These are phyloP conservation scores for Vulpes ferrilata DNA, from an alignment of 2,113 vertebrate genomes.

Conservation along the genomic window DNA sequence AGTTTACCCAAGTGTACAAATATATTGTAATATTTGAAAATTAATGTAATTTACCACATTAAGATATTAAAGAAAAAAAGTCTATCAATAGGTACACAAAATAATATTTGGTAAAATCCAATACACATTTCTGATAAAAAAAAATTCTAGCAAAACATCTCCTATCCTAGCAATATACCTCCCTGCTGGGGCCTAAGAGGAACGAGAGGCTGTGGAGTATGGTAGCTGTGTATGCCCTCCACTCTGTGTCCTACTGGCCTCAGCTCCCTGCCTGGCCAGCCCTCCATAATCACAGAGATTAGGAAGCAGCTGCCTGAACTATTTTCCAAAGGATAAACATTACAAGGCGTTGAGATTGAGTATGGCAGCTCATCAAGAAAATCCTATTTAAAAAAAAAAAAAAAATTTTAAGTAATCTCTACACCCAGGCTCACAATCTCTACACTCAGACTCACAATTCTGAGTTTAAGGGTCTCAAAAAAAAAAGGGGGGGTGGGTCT, in stretches of 20 bases:
- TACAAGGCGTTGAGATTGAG: conserved; percentile 62
- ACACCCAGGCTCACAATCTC: background rate
- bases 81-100: background rate
- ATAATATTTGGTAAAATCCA: background rate
- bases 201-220: background rate
- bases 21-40: background rate
- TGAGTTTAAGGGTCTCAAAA: background rate
- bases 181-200: conserved; percentile 73
- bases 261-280: background rate
- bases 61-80: background rate
- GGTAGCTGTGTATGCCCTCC: fast-evolving
- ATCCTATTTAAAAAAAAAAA: background rate
- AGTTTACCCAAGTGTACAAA: background rate
- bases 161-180: conserved; percentile 70
- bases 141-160: background rate
- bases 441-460: background rate
- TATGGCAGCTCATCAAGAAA: conserved; percentile 2
- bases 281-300: conserved; percentile 76
- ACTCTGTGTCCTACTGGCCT: background rate
- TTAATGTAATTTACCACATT: background rate
- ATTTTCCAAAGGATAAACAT: conserved; percentile 62
- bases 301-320: conserved; percentile 76
- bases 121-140: background rate
- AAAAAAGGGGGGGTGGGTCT: too few relatives aligned
- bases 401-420: background rate